Evolutionary conservation across 2,797 vertebrate genomes (phyloP), one percentile per base, ranked within the genome.

Genomic region (Sebastes elongatus): DNA sequence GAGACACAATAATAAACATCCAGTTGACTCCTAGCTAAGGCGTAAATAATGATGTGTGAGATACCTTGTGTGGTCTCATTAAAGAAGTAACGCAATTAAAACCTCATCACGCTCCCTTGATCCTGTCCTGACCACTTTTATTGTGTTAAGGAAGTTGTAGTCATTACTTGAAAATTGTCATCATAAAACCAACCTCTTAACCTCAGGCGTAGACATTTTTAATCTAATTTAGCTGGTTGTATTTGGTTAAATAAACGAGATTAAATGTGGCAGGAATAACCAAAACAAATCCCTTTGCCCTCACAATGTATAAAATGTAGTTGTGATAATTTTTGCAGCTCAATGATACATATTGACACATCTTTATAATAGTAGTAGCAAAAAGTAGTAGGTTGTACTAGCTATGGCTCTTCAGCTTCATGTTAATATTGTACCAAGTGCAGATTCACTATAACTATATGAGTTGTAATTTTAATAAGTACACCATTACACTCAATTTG

Each of bases 1-100:
- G 52, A 74, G 81, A 75, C 23, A 66, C 10, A 7, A 73, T 77
- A 61, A 81, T 75, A 72, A 62, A 74, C 72, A 67, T 69, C 64
- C 56, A 62, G 38, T 42, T 69, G 33, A 35, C 49, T 13, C 14
- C 65, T 65, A 56, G 65, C 70, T 28, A 6, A 64, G 70, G 28
- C 75, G 71, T 75, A 75, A 82, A 76, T 80, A 30, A 78, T 74
- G 62, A 75, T 57, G 23, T 59, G 49, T 66, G 74, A 61, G 74
- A 74, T 55, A 75, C 59, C 69, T 23, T 23, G 30, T 62, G 32
- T 67, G 63, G 25, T 46, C 46, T 67, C 28, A 35, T 71, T 30
- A 76, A 79, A 63, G 11, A 52, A 18, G 7, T 27, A 71, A 71
- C 22, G 35, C 32, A 85, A 69, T 90, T 77, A 76, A 67, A 87